Conservation (phyloP, 2,797 vertebrate genomes). For the Heterohyrax brucei region DNA sequence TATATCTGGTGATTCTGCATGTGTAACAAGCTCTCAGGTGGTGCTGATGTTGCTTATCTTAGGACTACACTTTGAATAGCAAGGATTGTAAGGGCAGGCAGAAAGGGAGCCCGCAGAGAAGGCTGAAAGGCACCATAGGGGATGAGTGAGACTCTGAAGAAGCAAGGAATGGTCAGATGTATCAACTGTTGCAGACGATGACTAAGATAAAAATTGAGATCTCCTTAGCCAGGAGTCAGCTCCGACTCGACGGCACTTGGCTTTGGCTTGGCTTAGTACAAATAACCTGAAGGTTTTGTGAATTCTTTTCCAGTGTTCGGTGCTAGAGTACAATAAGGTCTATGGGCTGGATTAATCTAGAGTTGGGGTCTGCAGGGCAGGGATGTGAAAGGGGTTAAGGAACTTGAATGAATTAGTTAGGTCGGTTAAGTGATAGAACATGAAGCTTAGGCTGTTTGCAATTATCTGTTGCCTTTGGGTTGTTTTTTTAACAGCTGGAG, state of each 20-base stretch:
- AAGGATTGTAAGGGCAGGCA: background rate
- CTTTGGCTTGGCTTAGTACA: background rate
- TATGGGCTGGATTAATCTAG: background rate
- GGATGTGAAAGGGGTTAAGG: background rate
- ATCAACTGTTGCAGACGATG: background rate
- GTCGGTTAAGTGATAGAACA: background rate
- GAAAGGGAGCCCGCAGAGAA: background rate
- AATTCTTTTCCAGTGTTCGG: background rate
- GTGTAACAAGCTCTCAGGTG: background rate
- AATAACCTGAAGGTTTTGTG: background rate
- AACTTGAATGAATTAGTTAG: background rate
- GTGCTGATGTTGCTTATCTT: background rate
- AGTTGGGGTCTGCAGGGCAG: background rate
- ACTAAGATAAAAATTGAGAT: background rate
- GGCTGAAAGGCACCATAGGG: background rate
- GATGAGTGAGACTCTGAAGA: background rate
- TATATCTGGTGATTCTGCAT: background rate
- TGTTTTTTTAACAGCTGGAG: slow-evolving; percentile 22
- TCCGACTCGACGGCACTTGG: no score
- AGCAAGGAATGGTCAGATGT: background rate
- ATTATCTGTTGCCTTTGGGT: slow-evolving; percentile 22
- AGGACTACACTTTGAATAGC: background rate
- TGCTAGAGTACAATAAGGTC: background rate
- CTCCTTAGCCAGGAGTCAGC: background rate
- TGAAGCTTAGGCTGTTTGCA: slow-evolving; percentile 23